Evolutionary conservation across 2,113 vertebrate genomes (phyloP), one percentile per base, ranked within the genome.

Genomic region (Rhinogobius similis): DNA sequence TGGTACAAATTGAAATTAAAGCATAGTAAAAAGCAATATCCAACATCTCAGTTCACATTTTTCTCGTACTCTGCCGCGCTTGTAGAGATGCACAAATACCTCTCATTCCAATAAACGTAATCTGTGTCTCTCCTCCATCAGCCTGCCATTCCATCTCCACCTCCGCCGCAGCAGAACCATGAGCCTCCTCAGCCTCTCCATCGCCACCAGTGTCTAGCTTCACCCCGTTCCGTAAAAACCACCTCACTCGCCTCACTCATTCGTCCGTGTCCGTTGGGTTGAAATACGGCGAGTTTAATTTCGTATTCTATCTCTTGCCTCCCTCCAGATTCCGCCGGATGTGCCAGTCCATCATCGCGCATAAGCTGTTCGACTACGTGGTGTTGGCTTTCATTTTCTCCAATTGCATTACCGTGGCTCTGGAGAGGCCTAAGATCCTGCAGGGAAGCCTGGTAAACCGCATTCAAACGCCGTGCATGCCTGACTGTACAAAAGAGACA

Each of bases 381-480:
- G 98, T 99, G 50, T 72, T 99, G 91, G 96, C 93, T 70, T 99
- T 99, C 89, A 99, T 99, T 88, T 99, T 99, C 89, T 95, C 97
- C 85, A 99, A 99, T 91, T 99, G 98, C 87, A 99, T 99, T 89
- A 99, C 98, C 1, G 98, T 99, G 16, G 97, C 98, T 70, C 90
- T 99, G 89, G 98, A 99, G 89, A 94, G 98, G 80, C 98, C 98
- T 3, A 97, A 98, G 90, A 99, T 99, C 11, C 94, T 96, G 65
- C 96, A 97, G 26, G 95, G 96, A 79, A 99, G 98, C 90, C 93
- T 96, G 27, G 98, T 99, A 90, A 96, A 94, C 69, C 20, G 29
- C 41, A 14, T 32, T 75, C 26, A 65, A 63, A 52, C 66, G 58
- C 41, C 43, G 48, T 68, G 65, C 18, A 5, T 67, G 29, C 53